Percentiles rank a stretch among this genome's conserved stretches.
Evolutionary conservation across 2,113 vertebrate species (phyloP).

Genomic region (Datnioides undecimradiatus): DNA sequence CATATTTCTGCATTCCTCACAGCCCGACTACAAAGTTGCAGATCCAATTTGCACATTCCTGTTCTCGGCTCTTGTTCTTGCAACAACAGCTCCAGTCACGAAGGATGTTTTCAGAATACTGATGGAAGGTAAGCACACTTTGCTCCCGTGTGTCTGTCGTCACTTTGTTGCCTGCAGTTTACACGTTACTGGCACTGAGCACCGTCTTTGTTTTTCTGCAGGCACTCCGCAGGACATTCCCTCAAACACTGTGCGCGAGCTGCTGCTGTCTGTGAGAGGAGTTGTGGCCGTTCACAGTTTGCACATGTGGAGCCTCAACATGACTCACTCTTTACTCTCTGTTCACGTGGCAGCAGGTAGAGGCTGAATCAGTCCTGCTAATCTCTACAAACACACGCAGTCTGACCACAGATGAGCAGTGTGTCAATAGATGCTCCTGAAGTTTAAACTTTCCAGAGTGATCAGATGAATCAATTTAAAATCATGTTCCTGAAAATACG

Average conservation of each 20-base stretch:
- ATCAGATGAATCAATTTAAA: too few species aligned
- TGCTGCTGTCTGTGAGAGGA: conserved; percentile 85
- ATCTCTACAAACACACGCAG: background rate
- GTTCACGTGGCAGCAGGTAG: conserved; percentile 89
- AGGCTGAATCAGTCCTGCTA: background rate
- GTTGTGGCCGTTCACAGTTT: conserved; percentile 89
- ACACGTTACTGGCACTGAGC: accelerated
- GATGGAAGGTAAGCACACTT: conserved; percentile 88
- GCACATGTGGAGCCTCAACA: conserved; percentile 91
- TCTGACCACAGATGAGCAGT: too few species aligned
- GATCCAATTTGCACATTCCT: conserved; percentile 95
- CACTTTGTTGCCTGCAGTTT: background rate
- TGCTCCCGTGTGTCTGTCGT: accelerated
- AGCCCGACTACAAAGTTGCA: conserved; percentile 92
- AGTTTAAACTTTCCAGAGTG: too few species aligned
- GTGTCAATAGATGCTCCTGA: too few species aligned
- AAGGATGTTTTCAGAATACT: conserved; percentile 89
- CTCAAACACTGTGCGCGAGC: conserved; percentile 81
- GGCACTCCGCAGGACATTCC: conserved; percentile 85
- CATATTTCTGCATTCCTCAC: conserved; percentile 9
- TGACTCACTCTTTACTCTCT: conserved; percentile 84
- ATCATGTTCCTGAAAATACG: too few species aligned
- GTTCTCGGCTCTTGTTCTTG: conserved; percentile 90
- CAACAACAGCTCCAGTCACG: conserved; percentile 88
- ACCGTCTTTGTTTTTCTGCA: conserved; percentile 49